These are phyloP conservation scores for Epinotia brunnichana DNA, from an alignment of 2,888 invertebrate species.

Conservation along the genomic window DNA sequence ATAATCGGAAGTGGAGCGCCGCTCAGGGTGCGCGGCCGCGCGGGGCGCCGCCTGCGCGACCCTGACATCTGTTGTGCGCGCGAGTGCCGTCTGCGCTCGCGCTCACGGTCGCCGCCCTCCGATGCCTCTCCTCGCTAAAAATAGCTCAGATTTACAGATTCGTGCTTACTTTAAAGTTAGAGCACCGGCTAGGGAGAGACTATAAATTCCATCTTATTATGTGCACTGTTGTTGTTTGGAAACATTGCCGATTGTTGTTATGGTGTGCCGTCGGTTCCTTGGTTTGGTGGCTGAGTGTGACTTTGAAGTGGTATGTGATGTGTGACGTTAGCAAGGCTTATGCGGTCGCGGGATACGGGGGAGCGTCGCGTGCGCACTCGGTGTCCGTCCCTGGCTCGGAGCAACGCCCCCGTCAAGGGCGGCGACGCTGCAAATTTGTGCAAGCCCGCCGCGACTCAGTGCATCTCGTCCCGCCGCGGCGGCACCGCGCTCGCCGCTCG, in stretches of 20 bases:
- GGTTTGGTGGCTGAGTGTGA: slow-evolving; percentile 48
- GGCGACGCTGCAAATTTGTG: slow-evolving; percentile 83
- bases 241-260: slow-evolving; percentile 11
- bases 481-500: slow-evolving; percentile 75
- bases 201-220: slow-evolving; percentile 2
- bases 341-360: slow-evolving; percentile 67
- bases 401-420: slow-evolving; percentile 84
- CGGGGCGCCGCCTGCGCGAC: slow-evolving; percentile 56
- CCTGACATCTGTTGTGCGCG: slow-evolving; percentile 69
- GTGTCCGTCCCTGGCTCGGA: slow-evolving; percentile 81
- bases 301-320: slow-evolving; percentile 53
- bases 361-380: slow-evolving; percentile 80
- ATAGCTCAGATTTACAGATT: slow-evolving; percentile 67
- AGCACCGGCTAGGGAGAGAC: slow-evolving; percentile 25
- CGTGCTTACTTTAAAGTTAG: slow-evolving; percentile 53
- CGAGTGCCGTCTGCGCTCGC: slow-evolving; percentile 59
- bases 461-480: slow-evolving; percentile 83
- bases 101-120: slow-evolving; percentile 75
- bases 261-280: slow-evolving; percentile 28
- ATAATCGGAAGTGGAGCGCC: slow-evolving; percentile 49
- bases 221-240: slow-evolving; percentile 27
- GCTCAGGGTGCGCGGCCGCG: slow-evolving; percentile 48
- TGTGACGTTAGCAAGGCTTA: slow-evolving; percentile 48
- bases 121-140: slow-evolving; percentile 71
- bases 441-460: slow-evolving; percentile 81